Evolutionary conservation across 2,113 vertebrate genomes (phyloP).

Genomic region (Phodopus roborovskii): DNA sequence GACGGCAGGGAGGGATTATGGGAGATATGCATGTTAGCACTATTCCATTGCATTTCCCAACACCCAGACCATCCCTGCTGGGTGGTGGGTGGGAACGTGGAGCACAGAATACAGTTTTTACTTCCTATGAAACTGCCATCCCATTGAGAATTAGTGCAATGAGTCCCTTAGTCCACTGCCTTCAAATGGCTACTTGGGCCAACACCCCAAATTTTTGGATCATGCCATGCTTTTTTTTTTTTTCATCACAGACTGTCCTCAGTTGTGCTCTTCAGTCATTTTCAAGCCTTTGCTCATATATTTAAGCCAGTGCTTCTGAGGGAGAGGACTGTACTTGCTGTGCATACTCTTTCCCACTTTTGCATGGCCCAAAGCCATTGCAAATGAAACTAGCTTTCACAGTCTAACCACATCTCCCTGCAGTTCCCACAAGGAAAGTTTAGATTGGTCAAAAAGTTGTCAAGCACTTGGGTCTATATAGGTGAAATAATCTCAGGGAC

Average conservation of each 20-base stretch:
- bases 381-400: background rate
- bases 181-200: background rate
- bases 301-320: background rate
- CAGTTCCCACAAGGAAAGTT: background rate
- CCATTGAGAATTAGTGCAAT: too few relatives aligned
- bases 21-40: background rate
- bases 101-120: background rate
- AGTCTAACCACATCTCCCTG: background rate
- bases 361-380: background rate
- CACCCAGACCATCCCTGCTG: background rate
- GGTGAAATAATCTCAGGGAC: background rate
- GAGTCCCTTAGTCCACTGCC: background rate
- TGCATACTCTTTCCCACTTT: background rate
- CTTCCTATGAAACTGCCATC: background rate
- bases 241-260: background rate
- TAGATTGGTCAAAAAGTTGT: background rate
- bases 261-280: background rate
- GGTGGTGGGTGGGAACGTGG: background rate
- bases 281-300: background rate
- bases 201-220: background rate
- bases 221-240: background rate
- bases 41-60: background rate
- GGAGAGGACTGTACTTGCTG: background rate
- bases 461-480: background rate
- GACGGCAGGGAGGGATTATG: background rate